Evolutionary conservation across 2,113 vertebrate species (phyloP).

Genomic region (Xenopus laevis): DNA sequence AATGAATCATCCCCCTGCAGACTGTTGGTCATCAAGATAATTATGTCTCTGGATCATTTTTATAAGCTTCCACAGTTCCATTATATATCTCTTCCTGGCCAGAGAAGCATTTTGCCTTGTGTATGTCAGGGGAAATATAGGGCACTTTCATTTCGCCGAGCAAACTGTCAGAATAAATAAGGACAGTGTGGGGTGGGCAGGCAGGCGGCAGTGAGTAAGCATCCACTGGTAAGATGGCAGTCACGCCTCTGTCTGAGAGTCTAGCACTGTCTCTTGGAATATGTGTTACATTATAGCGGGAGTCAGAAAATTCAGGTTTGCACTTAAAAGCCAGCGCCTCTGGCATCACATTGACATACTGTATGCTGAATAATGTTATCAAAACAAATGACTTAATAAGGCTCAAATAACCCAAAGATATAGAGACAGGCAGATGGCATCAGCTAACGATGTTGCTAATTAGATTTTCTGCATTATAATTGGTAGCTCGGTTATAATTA

Average conservation of each 20-base stretch:
- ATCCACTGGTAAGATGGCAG: not conserved
- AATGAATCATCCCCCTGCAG: no score
- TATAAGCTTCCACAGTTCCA: no score
- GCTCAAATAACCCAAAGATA: conserved; percentile 42
- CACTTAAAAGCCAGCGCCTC: conserved; percentile 5
- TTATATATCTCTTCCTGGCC: no score
- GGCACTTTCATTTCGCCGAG: conserved; percentile 18
- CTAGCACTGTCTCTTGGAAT: not conserved
- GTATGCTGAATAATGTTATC: conserved; percentile 33
- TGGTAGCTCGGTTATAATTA: not conserved
- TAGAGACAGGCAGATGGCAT: conserved; percentile 34
- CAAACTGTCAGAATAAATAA: conserved; percentile 37
- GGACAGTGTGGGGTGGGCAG: not conserved
- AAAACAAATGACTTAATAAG: conserved; percentile 31
- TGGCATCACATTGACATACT: conserved; percentile 26
- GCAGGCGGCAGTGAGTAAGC: not conserved
- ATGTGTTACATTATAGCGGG: not conserved
- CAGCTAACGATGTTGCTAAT: conserved; percentile 21
- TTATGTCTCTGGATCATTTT: no score
- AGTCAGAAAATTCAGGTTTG: no score
- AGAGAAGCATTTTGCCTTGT: not conserved
- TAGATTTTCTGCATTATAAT: conserved; percentile 21
- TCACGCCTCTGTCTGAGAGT: not conserved
- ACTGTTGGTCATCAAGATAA: no score
- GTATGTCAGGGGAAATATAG: conserved; percentile 20